A percentile compares a stretch with the other conserved stretches of the same genome.
Evolutionary conservation across 2,797 vertebrate species (phyloP).

Genomic region (Gymnocypris eckloni): DNA sequence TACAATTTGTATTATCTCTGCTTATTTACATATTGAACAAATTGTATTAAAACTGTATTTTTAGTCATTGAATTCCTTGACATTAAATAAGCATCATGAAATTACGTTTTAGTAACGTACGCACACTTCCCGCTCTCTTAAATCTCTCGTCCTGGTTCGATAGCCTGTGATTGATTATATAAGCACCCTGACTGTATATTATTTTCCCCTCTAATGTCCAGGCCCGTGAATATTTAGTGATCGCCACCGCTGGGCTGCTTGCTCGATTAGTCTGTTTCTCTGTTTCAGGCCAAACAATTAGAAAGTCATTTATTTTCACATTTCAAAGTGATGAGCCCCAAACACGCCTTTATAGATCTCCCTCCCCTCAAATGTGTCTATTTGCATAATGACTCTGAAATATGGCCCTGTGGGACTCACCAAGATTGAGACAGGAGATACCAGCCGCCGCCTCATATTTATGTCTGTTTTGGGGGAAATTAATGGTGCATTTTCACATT

Average conservation of each 20-base stretch:
- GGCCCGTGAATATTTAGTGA: conserved; percentile 10
- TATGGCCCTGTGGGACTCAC: conserved; percentile 87
- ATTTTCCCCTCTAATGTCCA: conserved; percentile 62
- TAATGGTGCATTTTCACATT: conserved; percentile 99
- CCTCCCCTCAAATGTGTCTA: conserved; percentile 82
- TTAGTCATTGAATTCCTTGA: neutral
- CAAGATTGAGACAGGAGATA: conserved; percentile 84
- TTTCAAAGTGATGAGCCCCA: conserved; percentile 80
- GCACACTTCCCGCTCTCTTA: neutral
- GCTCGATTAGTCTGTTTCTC: conserved; percentile 66
- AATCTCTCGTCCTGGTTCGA: conserved; percentile 68
- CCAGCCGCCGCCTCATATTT: conserved; percentile 89
- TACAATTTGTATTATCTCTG: neutral
- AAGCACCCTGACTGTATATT: conserved; percentile 71
- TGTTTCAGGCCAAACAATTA: conserved; percentile 85
- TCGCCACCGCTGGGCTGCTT: conserved; percentile 50
- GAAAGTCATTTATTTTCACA: conserved; percentile 88
- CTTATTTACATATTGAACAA: neutral
- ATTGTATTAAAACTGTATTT: neutral
- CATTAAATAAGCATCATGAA: neutral
- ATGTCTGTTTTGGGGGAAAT: conserved; percentile 96
- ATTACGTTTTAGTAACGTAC: neutral
- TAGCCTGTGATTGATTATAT: conserved; percentile 76
- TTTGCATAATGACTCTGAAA: conserved; percentile 92
- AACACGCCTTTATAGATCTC: conserved; percentile 84